Evolutionary conservation across 2,113 vertebrate genomes (phyloP).

Genomic region (Tachycineta bicolor): DNA sequence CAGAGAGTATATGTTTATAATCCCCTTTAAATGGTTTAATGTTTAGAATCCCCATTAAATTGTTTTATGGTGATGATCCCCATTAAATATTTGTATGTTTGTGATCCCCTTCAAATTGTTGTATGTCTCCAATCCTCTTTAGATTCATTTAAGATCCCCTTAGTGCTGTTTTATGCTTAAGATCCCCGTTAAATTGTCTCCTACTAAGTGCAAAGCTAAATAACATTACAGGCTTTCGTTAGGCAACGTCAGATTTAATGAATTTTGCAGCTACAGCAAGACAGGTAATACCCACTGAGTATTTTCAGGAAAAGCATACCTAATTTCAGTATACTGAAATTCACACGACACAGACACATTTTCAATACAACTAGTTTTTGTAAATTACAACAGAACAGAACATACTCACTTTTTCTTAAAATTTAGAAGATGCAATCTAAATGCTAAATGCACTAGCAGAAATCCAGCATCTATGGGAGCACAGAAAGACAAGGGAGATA

Average conservation of each 20-base stretch:
- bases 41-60: neutral
- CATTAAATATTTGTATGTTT: neutral
- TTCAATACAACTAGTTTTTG: neutral
- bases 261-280: neutral
- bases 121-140: neutral
- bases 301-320: neutral
- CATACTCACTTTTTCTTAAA: neutral
- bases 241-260: neutral
- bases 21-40: neutral
- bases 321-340: neutral
- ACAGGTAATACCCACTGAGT: neutral
- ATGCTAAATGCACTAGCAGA: neutral
- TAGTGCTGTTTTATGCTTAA: neutral
- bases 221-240: neutral
- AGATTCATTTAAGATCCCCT: neutral
- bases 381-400: neutral
- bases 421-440: neutral
- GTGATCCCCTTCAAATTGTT: neutral
- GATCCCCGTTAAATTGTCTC: neutral
- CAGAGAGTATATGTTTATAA: neutral
- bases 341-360: neutral
- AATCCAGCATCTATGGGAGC: neutral
- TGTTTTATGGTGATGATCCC: neutral
- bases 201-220: neutral
- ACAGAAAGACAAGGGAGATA: neutral